A percentile compares a stretch with the other conserved stretches of the same genome.
phyloP scores from a whole-genome alignment of 2,797 vertebrate genomes.

The Meda fulgida region DNA sequence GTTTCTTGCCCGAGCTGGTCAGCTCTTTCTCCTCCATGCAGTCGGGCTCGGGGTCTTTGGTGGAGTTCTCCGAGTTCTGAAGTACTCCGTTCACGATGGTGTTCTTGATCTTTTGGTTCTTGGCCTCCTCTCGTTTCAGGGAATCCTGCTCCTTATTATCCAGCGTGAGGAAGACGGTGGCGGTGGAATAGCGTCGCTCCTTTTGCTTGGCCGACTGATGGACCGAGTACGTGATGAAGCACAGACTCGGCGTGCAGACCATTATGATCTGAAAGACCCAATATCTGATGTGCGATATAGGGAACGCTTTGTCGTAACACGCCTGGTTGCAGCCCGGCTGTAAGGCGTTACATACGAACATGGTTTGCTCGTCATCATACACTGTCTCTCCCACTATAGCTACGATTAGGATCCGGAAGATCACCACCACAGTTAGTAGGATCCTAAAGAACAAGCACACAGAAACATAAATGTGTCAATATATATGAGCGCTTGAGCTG shows the following conservation, averaged over 20 bases:
- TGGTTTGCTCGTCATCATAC: slow-evolving; percentile 99
- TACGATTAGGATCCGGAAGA: slow-evolving; percentile 99
- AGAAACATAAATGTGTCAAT: neutral
- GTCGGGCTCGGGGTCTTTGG: slow-evolving; percentile 95
- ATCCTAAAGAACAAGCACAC: slow-evolving; percentile 82
- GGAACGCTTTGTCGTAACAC: slow-evolving; percentile 99
- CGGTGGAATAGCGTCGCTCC: slow-evolving; percentile 95
- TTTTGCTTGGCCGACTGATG: slow-evolving; percentile 98
- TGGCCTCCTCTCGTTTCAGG: slow-evolving; percentile 93
- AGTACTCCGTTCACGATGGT: slow-evolving; percentile 97
- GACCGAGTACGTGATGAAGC: slow-evolving; percentile 99
- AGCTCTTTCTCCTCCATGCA: slow-evolving; percentile 97
- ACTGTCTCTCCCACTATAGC: slow-evolving; percentile 99
- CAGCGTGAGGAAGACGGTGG: slow-evolving; percentile 93
- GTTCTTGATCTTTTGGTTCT: slow-evolving; percentile 99
- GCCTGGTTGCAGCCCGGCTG: slow-evolving; percentile 99
- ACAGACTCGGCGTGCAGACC: slow-evolving; percentile 98
- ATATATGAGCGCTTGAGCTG: neutral
- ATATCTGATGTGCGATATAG: slow-evolving; percentile 98
- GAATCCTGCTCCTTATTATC: slow-evolving; percentile 95
- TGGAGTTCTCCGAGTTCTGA: slow-evolving; percentile 97
- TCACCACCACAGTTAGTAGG: slow-evolving; percentile 99
- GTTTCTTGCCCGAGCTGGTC: slow-evolving; percentile 85
- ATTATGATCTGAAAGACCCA: slow-evolving; percentile 99
- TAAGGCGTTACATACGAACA: slow-evolving; percentile 99